Evolutionary conservation across 2,113 vertebrate species (phyloP), one percentile per base, ranked within the genome.

Genomic region (Xiphophorus couchianus): DNA sequence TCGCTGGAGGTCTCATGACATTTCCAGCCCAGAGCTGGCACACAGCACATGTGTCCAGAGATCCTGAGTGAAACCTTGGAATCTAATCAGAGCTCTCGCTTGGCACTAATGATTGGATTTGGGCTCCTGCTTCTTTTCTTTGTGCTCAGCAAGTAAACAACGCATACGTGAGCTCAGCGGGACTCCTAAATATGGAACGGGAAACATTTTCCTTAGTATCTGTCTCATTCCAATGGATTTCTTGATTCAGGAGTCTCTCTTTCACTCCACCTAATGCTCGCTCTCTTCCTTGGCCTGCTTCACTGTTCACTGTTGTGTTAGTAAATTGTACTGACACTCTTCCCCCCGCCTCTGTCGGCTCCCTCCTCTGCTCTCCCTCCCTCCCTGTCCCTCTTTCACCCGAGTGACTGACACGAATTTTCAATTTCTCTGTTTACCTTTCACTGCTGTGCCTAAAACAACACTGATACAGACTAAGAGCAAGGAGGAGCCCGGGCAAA

Each of bases 361-460:
- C 84, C 77, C 85, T 84, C 83, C 75, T 71, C 79, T 63, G 67
- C 82, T 72, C 76, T 68, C 85, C 64, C 80, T 81, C 86, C 81
- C 87, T 86, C 80, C 74, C 81, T 80, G 75, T 81, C 85, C 83
- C 90, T 88, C 91, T 94, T 90, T 94, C 93, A 93, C 93, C 84
- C 92, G 80, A 90, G 88, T 94, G 94, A 94, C 92, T 95, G 93
- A 95, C 94, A 95, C 80, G 90, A 94, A 95, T 94, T 94, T 95
- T 94, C 94, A 94, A 95, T 95, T 92, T 94, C 91, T 90, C 92
- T 95, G 94, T 95, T 95, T 95, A 95, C 93, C 91, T 95, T 95
- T 91, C 92, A 92, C 94, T 85, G 89, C 94, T 94, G 93, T 92
- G 94, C 93, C 94, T 95, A 94, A 95, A 94, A 95, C 93, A 94